Evolutionary conservation across 2,888 invertebrate genomes (phyloP).

Genomic region (Chloromyia formosa): DNA sequence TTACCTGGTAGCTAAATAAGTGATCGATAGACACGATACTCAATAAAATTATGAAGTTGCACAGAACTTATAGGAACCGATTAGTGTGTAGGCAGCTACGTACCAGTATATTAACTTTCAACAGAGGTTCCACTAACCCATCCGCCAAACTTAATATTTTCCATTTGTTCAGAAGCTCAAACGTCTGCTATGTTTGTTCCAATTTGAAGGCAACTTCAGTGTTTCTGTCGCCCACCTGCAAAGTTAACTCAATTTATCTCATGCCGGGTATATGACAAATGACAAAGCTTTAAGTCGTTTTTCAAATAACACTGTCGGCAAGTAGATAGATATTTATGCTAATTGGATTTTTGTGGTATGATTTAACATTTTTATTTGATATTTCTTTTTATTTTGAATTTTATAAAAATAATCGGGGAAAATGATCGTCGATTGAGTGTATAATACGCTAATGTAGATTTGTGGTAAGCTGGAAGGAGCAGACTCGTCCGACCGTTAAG

Average conservation of each 20-base stretch:
- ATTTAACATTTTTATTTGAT: background rate
- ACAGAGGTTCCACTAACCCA: background rate
- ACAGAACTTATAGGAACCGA: background rate
- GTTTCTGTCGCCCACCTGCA: conserved; percentile 13
- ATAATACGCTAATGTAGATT: too few species aligned
- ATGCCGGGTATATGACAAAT: conserved; percentile 4
- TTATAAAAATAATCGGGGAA: too few species aligned
- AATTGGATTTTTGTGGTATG: background rate
- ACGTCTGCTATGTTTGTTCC: background rate
- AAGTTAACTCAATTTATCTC: background rate
- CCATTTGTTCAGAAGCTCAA: conserved; percentile 6
- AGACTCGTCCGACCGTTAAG: too few species aligned
- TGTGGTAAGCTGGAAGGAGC: too few species aligned
- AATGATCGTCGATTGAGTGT: too few species aligned
- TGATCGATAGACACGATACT: background rate
- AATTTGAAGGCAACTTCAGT: background rate
- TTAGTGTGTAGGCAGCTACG: background rate
- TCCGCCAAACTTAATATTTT: background rate
- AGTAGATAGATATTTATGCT: background rate
- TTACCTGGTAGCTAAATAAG: background rate
- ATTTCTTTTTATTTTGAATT: background rate
- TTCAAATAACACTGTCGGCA: background rate
- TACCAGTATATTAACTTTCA: too few species aligned
- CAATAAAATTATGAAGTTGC: background rate
- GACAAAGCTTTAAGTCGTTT: background rate